Percentiles rank a stretch among this genome's conserved stretches.
Evolutionary conservation across 1,140 invertebrate species (phyloP).

Genomic region (Elymnias hypermnestra): DNA sequence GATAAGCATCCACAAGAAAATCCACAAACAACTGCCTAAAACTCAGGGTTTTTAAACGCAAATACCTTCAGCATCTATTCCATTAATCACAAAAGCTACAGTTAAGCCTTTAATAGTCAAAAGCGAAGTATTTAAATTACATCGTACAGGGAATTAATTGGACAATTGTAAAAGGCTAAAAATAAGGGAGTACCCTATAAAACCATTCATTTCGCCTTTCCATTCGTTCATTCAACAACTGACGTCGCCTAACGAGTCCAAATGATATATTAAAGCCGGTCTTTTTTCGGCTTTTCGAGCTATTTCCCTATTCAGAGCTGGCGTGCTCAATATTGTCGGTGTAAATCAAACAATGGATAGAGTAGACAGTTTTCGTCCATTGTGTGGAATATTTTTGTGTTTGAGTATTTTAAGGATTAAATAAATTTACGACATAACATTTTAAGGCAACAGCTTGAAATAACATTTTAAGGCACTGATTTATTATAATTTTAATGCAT

Average conservation of each 20-base stretch:
- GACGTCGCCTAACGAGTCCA: conserved; percentile 23
- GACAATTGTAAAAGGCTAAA: not conserved
- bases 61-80: too few relatives aligned
- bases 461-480: too few relatives aligned
- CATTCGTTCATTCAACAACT: conserved; percentile 20
- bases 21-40: too few relatives aligned
- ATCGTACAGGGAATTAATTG: conserved; percentile 1
- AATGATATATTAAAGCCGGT: conserved; percentile 24
- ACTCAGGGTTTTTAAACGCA: too few relatives aligned
- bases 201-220: conserved; percentile 15
- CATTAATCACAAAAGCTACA: too few relatives aligned
- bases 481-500: too few relatives aligned
- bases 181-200: conserved; percentile 10
- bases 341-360: conserved; percentile 23
- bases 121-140: not conserved
- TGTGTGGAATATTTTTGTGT: conserved; percentile 10
- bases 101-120: not conserved
- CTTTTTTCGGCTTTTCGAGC: conserved; percentile 22
- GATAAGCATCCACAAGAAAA: too few relatives aligned
- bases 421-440: not conserved
- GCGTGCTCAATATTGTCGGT: conserved; percentile 21
- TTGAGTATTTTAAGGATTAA: conserved; percentile 4
- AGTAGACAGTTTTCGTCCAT: conserved; percentile 14
- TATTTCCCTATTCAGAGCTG: conserved; percentile 21
- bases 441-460: too few relatives aligned